Evolutionary conservation across 64 coral and sea anemone species (phyloP), one percentile per base, ranked within the genome.

Genomic region (Stylophora pistillata): DNA sequence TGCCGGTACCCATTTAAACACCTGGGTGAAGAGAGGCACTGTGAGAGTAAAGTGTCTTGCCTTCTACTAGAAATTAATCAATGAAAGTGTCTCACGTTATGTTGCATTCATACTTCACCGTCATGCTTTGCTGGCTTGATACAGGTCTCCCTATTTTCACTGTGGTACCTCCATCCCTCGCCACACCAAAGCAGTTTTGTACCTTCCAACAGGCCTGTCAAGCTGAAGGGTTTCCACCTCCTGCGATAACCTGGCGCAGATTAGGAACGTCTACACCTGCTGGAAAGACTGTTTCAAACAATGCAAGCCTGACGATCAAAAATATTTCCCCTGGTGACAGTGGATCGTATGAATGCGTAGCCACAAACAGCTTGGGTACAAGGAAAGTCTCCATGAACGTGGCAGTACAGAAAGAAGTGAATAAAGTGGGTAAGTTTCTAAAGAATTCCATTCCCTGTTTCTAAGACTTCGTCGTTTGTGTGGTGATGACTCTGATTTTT

Each of bases 291-390:
- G 32, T 37, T 21, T 14, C 33, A 37, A 82, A 30, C 0, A 64
- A 34, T 11, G 88, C 77, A 10, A 37, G 20, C 12, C 28, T 90
- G 4, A 70, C 71, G 21, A 90, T 90, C 57, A 61, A 52, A 29
- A 90, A 62, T 2, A 18, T 90, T 16, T 41, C 53, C 5, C 53
- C 47, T 56, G 15, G 18, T n/a, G 88, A 90, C 53, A 73, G 88
- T 60, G 88, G 88, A 34, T 32, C 41, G 26, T 90, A 90, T 33
- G 52, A 73, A 13, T 90, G 88, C 26, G 72, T 29, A 18, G 88
- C 88, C 18, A 74, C 88, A 58, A 90, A 90, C 66, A 15, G 62
- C 66, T 82, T 90, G 88, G 88, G 88, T 34, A 60, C 78, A 58
- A 53, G 14, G 71, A 76, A 33, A 73, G 73, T 56, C 0, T 25